phyloP scores from a whole-genome alignment of 2,888 invertebrate species.

The Phymatocera aterrima region DNA sequence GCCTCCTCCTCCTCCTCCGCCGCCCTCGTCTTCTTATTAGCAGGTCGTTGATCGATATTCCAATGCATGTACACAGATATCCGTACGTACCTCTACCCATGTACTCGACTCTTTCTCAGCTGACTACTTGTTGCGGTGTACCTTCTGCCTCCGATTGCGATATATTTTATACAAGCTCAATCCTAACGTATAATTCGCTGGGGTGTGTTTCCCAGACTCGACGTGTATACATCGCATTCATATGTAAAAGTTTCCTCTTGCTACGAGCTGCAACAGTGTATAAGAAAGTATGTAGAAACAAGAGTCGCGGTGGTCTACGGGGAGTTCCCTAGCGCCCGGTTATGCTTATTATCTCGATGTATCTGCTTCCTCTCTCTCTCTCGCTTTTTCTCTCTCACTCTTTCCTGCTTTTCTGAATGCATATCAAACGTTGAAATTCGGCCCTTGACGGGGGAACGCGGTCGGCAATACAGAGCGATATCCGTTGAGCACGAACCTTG shows the following conservation, averaged over 20 bases:
- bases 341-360: too few species aligned
- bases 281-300: too few species aligned
- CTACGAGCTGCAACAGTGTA: too few species aligned
- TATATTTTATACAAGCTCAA: not conserved
- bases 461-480: conserved; percentile 37
- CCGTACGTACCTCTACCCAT: not conserved
- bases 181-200: not conserved
- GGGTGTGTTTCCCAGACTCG: not conserved
- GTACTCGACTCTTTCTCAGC: conserved; percentile 14
- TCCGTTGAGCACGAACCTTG: conserved; percentile 2
- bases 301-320: too few species aligned
- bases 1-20: not conserved
- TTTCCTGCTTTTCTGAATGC: not conserved
- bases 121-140: conserved; percentile 30
- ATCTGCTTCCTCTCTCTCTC: too few species aligned
- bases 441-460: not conserved
- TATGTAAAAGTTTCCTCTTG: conserved; percentile 8
- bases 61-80: not conserved
- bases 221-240: not conserved
- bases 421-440: not conserved
- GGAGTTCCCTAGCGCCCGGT: too few species aligned
- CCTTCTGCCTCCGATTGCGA: not conserved
- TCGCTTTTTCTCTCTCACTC: not conserved
- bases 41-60: conserved; percentile 15
- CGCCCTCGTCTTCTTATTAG: not conserved